Evolutionary conservation across 2,888 invertebrate genomes (phyloP).

Genomic region (Chymomyza caudatula): DNA sequence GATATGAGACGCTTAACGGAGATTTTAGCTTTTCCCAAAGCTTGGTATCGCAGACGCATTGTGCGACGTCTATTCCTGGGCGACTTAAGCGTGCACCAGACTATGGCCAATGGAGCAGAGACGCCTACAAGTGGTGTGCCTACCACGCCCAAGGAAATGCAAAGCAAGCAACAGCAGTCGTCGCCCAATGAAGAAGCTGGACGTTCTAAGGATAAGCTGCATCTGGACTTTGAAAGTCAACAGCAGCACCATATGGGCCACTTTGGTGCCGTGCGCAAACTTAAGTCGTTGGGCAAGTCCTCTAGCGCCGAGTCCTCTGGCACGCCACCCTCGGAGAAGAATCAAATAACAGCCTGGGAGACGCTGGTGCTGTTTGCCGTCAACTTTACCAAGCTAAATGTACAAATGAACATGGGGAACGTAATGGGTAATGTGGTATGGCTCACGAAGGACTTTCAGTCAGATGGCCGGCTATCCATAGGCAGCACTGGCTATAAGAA

Average conservation of each 20-base stretch:
- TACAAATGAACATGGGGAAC: constrained; percentile 99
- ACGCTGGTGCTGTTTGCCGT: constrained; percentile 96
- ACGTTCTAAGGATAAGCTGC: constrained; percentile 80
- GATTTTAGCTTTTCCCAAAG: constrained; percentile 98
- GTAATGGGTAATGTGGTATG: constrained; percentile 99
- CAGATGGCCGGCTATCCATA: constrained; percentile 93
- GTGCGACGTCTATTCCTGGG: constrained; percentile 95
- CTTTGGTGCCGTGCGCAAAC: constrained; percentile 75
- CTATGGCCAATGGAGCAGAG: constrained; percentile 55
- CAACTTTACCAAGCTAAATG: constrained; percentile 96
- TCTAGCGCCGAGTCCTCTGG: constrained; percentile 81
- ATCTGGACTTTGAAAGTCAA: constrained; percentile 80
- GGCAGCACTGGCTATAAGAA: constrained; percentile 97
- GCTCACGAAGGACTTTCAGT: constrained; percentile 94
- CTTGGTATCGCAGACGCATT: constrained; percentile 97
- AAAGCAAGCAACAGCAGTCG: constrained; percentile 30
- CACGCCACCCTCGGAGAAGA: constrained; percentile 81
- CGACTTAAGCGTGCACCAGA: constrained; percentile 85
- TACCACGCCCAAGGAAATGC: constrained; percentile 57
- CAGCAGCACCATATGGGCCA: constrained; percentile 42
- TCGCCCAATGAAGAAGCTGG: constrained; percentile 69
- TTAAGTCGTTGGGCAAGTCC: constrained; percentile 80
- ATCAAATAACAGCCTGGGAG: constrained; percentile 92
- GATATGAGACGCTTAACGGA: constrained; percentile 98
- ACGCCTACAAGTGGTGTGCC: constrained; percentile 59